Evolutionary conservation across 1,140 invertebrate species (phyloP), one percentile per base, ranked within the genome.

Genomic region (Zophobas morio): DNA sequence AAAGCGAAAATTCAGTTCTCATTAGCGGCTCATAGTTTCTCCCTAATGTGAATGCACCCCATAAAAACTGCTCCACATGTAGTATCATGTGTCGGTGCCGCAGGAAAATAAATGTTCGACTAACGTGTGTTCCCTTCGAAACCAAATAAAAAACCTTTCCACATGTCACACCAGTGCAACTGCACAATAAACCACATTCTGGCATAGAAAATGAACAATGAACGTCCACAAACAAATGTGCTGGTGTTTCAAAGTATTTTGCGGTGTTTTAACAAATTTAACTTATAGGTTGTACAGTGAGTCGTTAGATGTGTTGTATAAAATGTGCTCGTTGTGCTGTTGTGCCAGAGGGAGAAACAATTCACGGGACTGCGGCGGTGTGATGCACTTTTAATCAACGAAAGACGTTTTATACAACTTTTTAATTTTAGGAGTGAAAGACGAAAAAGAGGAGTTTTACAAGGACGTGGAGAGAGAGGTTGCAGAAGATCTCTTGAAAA

Each of bases 391-490:
- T 33, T 20, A 6, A 6, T 40, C 47, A 35, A 36, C 49, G 34
- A 47, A 56, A 37, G 63, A 46, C 60, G 35, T 4, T 34, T 32
- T 34, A 33, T 1, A 66, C 57, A 57, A n/a, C 32, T 33, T 1
- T 6, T 77, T 6, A 71, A 66, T 77, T 81, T 35, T 74, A 82
- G 77, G 63, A 36, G 33, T 79, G 42, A 77, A 74, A 51, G 70
- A 78, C 49, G 42, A 63, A 8, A 75, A 6, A 1, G 84, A 84
- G 56, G 80, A 79, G 8, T 84, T 84, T 56, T 84, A 83, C 78
- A 83, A 81, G 71, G 76, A 85, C 60, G 82, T 86, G 8, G 77
- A 78, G 75, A 78, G 85, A 33, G 79, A 84, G 40, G 54, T 35
- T 8, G 84, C 80, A 0, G 85, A 86, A 81, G 56, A 75, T 51